These are phyloP conservation scores for Aleiodes leptofemur DNA, from an alignment of 2,888 invertebrate species.

Conservation along the genomic window DNA sequence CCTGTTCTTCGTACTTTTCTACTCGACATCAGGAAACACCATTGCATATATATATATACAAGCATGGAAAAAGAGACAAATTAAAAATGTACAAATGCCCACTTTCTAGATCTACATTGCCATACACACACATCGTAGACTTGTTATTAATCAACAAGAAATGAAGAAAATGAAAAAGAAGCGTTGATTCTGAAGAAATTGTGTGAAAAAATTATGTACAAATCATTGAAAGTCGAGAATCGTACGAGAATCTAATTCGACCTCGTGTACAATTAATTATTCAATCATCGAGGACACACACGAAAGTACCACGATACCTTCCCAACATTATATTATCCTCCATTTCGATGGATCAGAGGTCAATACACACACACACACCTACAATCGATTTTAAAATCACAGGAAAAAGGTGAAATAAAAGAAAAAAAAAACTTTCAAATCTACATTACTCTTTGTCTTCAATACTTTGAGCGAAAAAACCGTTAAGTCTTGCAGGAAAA, in stretches of 20 bases:
- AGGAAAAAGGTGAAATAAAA: not conserved
- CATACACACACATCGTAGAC: too few relatives aligned
- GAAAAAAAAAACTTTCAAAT: not conserved
- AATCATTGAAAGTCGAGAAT: not conserved
- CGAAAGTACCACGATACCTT: conserved; percentile 2
- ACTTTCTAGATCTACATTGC: conserved; percentile 11
- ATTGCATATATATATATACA: not conserved
- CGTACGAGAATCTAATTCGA: conserved; percentile 51
- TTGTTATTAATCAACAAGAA: too few relatives aligned
- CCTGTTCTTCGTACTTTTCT: conserved; percentile 14
- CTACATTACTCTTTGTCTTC: too few relatives aligned
- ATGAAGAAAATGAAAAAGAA: too few relatives aligned
- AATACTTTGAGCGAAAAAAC: not conserved
- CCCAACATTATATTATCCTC: not conserved
- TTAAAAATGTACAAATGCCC: not conserved
- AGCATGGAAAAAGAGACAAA: not conserved
- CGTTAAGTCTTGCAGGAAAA: not conserved
- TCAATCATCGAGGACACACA: conserved; percentile 51
- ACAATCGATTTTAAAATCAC: conserved; percentile 17
- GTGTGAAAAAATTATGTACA: too few relatives aligned
- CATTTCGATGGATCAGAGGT: conserved; percentile 20
- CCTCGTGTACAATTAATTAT: conserved; percentile 56
- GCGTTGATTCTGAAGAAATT: too few relatives aligned
- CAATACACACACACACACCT: not conserved
- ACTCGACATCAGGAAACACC: conserved; percentile 13